These are phyloP conservation scores for Eristalis intricaria DNA, from an alignment of 2,888 invertebrate genomes.

Conservation along the genomic window DNA sequence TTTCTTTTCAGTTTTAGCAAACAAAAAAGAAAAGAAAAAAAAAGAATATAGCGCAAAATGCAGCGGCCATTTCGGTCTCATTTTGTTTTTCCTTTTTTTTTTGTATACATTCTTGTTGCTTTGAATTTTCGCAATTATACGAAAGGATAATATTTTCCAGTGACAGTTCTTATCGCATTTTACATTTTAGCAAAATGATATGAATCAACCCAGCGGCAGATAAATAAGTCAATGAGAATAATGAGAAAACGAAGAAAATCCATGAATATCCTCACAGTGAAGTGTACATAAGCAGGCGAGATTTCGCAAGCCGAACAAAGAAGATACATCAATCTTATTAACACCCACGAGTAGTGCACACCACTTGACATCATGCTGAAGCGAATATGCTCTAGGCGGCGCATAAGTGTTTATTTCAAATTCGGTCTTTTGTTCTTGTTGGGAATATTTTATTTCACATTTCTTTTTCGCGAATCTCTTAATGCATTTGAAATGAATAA, in stretches of 20 bases:
- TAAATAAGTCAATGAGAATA: slow-evolving; percentile 45
- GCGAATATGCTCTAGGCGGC: slow-evolving; percentile 78
- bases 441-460: slow-evolving; percentile 79
- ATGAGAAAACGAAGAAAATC: slow-evolving; percentile 67
- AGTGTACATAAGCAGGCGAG: slow-evolving; percentile 22
- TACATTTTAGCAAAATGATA: slow-evolving; percentile 51
- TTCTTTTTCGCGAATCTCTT: slow-evolving; percentile 79
- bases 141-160: slow-evolving; percentile 6
- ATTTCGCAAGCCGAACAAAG: slow-evolving; percentile 11
- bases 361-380: slow-evolving; percentile 75
- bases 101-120: slow-evolving; percentile 11
- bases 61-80: background rate
- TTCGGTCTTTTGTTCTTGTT: slow-evolving; percentile 77
- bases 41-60: background rate
- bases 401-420: slow-evolving; percentile 79
- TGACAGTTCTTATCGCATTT: slow-evolving; percentile 41
- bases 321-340: slow-evolving; percentile 18
- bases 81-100: slow-evolving; percentile 19
- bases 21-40: slow-evolving; percentile 1
- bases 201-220: slow-evolving; percentile 47
- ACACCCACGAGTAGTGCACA: slow-evolving; percentile 3
- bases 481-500: slow-evolving; percentile 80
- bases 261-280: slow-evolving; percentile 29
- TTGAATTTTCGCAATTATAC: background rate
- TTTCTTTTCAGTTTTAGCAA: background rate